phyloP scores from a whole-genome alignment of 2,888 invertebrate genomes.

The Acleris emargana region DNA sequence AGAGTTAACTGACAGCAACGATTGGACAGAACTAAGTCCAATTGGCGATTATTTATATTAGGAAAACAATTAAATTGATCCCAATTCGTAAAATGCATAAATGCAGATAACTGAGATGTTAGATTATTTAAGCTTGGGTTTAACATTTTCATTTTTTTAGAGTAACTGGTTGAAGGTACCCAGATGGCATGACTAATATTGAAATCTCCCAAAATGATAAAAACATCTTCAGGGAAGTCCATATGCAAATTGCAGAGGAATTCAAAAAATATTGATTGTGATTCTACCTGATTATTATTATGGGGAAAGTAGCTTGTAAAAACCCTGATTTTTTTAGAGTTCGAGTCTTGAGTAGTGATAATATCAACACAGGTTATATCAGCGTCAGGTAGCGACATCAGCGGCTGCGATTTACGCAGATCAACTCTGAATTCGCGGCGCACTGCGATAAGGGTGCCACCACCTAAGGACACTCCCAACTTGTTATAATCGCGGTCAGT shows the following conservation, averaged over 20 bases:
- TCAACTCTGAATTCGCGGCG: not conserved
- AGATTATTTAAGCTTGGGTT: slow-evolving; percentile 6
- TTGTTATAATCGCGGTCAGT: no score
- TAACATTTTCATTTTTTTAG: not conserved
- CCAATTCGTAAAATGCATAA: slow-evolving; percentile 23
- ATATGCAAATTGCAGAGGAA: not conserved
- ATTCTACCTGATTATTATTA: not conserved
- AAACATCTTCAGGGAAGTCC: slow-evolving; percentile 1
- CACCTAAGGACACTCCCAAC: no score
- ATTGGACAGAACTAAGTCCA: not conserved
- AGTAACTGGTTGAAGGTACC: not conserved
- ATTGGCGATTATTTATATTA: not conserved
- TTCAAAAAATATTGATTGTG: slow-evolving; percentile 4
- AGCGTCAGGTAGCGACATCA: slow-evolving; percentile 3
- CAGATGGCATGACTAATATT: slow-evolving; percentile 10
- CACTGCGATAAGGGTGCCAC: no score
- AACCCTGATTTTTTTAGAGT: not conserved
- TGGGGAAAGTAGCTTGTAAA: slow-evolving; percentile 13
- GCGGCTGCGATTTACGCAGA: not conserved
- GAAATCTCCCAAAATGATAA: slow-evolving; percentile 2
- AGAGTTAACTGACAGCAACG: no score
- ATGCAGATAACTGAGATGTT: slow-evolving; percentile 14
- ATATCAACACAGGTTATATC: slow-evolving; percentile 12
- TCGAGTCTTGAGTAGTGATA: not conserved
- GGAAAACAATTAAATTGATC: slow-evolving; percentile 13